Base-by-base conservation (phyloP, 2,888 invertebrate genomes). In the Sisyra terminalis region DNA sequence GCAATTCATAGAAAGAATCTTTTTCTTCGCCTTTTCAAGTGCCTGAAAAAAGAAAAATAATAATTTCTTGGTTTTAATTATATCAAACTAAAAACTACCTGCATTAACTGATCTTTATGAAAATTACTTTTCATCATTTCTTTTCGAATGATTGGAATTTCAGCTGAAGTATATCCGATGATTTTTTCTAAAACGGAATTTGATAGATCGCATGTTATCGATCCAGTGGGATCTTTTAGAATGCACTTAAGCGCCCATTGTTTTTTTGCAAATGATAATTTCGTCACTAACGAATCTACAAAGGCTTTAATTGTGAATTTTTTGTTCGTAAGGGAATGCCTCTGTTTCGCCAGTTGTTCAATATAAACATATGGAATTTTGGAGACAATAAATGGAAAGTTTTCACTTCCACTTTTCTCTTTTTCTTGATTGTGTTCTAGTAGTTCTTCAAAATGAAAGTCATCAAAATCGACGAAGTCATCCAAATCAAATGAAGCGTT, bases 221-320 rank as follows among this genome's bases (percentile, higher is more conserved):
- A 63, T 2, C 67, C 72, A 4, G 69, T 71, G 13, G 64, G 66
- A 55, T 78, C 78, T 6, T 64, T 63, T 38, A 78, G 58, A 7
- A 64, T 66, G 46, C 73, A 72, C 43, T 64, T 66, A 18, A 78
- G 57, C 51, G 63, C 63, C 71, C 74, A 78, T 1, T 58, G 61
- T 1, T 64, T 60, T 46, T 69, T 66, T 10, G 62, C 60, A 2
- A 72, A 65, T 0, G 64, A 61, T 46, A 79, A 55, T 51, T 72
- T 75, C 5, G 71, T 67, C 5, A 69, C 50, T 11, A 75, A 55
- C 40, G 59, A 63, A 52, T 68, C 62, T 43, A 75, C 69, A 52
- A 70, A 71, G 1, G 66, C 77, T 52, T 68, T 71, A 1, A 78
- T 66, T 48, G 59, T 69, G 45, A 67, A 72, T 16, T 62, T 65